These are phyloP conservation scores for Passer domesticus DNA, from an alignment of 2,113 vertebrate species.

Conservation along the genomic window DNA sequence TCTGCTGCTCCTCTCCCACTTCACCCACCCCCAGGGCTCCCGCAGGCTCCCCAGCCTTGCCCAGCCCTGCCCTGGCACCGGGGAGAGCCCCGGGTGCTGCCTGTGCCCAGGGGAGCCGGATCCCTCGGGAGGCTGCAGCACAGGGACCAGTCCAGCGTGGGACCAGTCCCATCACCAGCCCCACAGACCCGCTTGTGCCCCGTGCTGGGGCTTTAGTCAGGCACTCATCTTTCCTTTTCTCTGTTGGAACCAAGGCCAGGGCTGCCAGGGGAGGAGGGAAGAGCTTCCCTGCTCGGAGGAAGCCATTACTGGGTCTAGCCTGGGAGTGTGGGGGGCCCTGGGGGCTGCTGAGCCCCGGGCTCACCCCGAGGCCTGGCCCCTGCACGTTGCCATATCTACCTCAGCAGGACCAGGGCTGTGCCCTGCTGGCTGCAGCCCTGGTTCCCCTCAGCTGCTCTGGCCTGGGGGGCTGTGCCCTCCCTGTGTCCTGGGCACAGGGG, in stretches of 20 bases:
- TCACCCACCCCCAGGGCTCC: background rate
- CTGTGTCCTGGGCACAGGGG: background rate
- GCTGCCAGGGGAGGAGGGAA: background rate
- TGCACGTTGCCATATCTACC: background rate
- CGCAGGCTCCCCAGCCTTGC: background rate
- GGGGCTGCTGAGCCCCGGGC: background rate
- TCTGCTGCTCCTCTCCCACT: background rate
- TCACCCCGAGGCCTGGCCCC: background rate
- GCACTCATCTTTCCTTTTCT: background rate
- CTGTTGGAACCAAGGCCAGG: background rate
- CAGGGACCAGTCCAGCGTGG: background rate
- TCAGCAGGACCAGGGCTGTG: background rate
- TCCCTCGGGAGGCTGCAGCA: background rate
- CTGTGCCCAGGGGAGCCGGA: fast-evolving
- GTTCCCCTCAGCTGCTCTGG: background rate
- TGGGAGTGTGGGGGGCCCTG: background rate
- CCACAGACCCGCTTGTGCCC: background rate
- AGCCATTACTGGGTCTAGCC: background rate
- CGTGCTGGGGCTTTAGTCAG: background rate
- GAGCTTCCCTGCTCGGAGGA: background rate
- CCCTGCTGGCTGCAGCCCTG: background rate
- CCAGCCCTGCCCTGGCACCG: background rate
- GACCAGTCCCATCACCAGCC: background rate
- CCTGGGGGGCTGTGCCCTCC: background rate
- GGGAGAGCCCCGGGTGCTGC: background rate